A percentile compares a stretch with the other conserved stretches of the same genome.
phyloP scores from a whole-genome alignment of 2,888 invertebrate species.

The Alsophila aescularia region DNA sequence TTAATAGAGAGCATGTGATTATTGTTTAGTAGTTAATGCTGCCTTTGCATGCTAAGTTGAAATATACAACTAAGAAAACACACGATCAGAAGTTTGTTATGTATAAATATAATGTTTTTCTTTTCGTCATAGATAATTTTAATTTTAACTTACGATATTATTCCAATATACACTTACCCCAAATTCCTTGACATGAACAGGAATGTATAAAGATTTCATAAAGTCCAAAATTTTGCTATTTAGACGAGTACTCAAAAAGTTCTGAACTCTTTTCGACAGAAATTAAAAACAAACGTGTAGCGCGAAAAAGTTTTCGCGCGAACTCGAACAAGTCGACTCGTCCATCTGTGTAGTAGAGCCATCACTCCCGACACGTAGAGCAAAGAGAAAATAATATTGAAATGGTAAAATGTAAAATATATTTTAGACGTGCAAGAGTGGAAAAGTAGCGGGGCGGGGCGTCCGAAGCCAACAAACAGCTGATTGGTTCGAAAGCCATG shows the following conservation, averaged over 20 bases:
- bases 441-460: slow-evolving; percentile 80
- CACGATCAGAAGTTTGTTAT: no score
- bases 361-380: slow-evolving; percentile 15
- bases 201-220: background rate
- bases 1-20: background rate
- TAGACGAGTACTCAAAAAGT: background rate
- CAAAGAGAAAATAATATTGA: slow-evolving; percentile 50
- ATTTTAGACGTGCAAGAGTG: slow-evolving; percentile 74
- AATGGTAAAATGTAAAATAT: slow-evolving; percentile 57
- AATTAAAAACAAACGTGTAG: background rate
- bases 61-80: no score
- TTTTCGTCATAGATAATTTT: no score
- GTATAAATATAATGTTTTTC: no score
- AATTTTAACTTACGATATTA: no score
- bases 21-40: no score
- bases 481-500: slow-evolving; percentile 77
- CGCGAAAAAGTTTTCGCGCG: slow-evolving; percentile 37
- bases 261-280: background rate
- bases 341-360: slow-evolving; percentile 1
- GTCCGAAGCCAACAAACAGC: slow-evolving; percentile 69
- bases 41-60: no score
- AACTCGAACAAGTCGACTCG: background rate
- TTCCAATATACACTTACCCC: no score
- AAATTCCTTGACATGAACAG: no score
- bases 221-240: background rate